A percentile compares a stretch with the other conserved stretches of the same genome.
These are phyloP conservation scores for Loriculus beryllinus DNA, from an alignment of 2,797 vertebrate species.

Conservation along the genomic window DNA sequence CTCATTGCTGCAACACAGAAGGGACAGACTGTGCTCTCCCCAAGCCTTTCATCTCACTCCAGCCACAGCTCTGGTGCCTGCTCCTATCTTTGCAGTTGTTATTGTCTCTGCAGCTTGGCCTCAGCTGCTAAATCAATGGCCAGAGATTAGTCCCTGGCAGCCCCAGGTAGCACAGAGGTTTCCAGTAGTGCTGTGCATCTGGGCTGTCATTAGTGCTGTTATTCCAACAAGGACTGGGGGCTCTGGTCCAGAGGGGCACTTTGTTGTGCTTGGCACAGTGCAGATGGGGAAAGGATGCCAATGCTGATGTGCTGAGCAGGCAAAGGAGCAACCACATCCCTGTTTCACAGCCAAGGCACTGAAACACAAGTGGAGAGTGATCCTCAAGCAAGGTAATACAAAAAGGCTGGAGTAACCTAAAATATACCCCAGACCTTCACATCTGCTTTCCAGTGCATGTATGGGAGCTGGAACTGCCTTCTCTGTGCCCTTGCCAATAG, in stretches of 20 bases:
- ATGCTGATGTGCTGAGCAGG: neutral
- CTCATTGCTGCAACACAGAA: neutral
- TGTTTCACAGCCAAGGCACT: neutral
- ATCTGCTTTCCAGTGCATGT: neutral
- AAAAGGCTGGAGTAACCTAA: neutral
- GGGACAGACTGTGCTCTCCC: neutral
- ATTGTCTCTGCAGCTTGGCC: neutral
- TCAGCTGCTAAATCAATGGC: slow-evolving; percentile 19
- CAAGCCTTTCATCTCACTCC: slow-evolving; percentile 24
- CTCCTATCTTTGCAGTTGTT: neutral
- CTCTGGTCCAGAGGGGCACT: neutral
- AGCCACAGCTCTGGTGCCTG: neutral
- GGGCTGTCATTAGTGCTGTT: neutral
- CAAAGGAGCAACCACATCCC: neutral
- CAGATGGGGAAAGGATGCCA: neutral
- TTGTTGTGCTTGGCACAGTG: neutral
- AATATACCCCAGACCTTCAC: neutral
- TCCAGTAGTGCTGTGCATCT: neutral
- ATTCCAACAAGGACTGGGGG: neutral
- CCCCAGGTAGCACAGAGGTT: slow-evolving; percentile 13
- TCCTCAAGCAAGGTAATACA: neutral
- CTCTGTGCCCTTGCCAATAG: neutral
- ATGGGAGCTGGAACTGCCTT: neutral
- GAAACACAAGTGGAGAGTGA: neutral
- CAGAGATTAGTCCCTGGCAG: slow-evolving; percentile 13